Evolutionary conservation across 2,888 invertebrate genomes (phyloP).

Genomic region (Aphidoletes aphidimyza): DNA sequence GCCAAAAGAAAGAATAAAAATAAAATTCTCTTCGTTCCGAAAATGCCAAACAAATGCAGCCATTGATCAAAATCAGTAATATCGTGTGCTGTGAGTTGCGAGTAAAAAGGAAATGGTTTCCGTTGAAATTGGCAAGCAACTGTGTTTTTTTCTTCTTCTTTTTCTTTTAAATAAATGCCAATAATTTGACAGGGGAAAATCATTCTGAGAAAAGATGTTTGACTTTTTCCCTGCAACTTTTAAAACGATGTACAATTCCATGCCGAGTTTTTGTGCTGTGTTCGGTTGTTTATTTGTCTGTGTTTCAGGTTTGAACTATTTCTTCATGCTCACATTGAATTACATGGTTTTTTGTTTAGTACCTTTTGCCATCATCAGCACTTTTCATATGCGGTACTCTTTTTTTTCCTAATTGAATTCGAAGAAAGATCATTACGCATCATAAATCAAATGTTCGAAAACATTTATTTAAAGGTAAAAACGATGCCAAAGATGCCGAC

Average conservation of each 20-base stretch:
- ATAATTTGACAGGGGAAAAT: conserved; percentile 41
- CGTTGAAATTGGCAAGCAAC: not conserved
- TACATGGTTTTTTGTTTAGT: too few species aligned
- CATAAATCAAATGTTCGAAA: not conserved
- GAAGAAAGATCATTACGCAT: conserved; percentile 21
- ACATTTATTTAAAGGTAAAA: conserved; percentile 2
- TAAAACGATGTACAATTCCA: too few species aligned
- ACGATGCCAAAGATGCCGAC: not conserved
- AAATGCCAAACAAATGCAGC: conserved; percentile 17
- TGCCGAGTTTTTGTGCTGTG: too few species aligned
- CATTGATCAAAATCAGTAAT: not conserved
- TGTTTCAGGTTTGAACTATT: not conserved
- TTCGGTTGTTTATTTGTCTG: not conserved
- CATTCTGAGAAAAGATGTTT: conserved; percentile 37
- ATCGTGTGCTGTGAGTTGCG: too few species aligned
- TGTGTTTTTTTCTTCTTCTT: too few species aligned
- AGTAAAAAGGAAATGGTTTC: not conserved
- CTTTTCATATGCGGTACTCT: too few species aligned
- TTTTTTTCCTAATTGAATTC: conserved; percentile 1
- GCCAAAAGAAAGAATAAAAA: not conserved
- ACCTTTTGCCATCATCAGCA: not conserved
- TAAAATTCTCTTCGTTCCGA: not conserved
- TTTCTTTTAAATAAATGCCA: conserved; percentile 24
- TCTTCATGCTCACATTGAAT: too few species aligned
- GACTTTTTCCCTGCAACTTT: too few species aligned